phyloP scores from a whole-genome alignment of 2,797 vertebrate genomes.

The Enteromius treurensis region DNA sequence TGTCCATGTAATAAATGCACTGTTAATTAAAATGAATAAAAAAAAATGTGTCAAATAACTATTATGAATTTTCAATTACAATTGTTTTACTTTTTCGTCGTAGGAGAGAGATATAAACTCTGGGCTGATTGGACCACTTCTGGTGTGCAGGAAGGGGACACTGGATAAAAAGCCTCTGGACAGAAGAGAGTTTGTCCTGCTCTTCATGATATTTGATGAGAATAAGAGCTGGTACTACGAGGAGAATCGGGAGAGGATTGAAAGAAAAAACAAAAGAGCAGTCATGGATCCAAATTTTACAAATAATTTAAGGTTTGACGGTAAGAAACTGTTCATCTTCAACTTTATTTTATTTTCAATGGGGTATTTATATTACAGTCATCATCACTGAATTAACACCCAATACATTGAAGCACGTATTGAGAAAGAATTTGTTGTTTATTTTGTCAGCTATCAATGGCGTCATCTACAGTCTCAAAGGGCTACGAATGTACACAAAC shows the following conservation, averaged over 20 bases:
- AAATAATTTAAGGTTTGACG: slow-evolving; percentile 83
- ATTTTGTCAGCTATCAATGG: slow-evolving; percentile 89
- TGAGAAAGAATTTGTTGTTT: neutral
- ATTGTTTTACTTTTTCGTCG: slow-evolving; percentile 41
- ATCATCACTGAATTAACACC: neutral
- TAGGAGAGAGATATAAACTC: slow-evolving; percentile 93
- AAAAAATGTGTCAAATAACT: neutral
- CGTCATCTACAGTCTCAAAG: slow-evolving; percentile 85
- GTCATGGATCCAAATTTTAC: slow-evolving; percentile 59
- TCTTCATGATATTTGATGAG: slow-evolving; percentile 96
- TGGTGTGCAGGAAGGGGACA: slow-evolving; percentile 87
- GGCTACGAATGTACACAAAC: slow-evolving; percentile 89
- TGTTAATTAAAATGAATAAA: neutral
- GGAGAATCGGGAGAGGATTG: slow-evolving; percentile 70
- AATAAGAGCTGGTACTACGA: slow-evolving; percentile 94
- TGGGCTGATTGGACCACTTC: slow-evolving; percentile 91
- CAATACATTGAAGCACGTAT: neutral
- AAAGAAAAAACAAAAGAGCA: slow-evolving; percentile 67
- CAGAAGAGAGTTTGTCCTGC: slow-evolving; percentile 83
- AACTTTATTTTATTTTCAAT: neutral
- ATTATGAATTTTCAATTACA: slow-evolving; percentile 1
- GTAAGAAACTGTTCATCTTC: slow-evolving; percentile 72
- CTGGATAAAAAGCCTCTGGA: slow-evolving; percentile 65
- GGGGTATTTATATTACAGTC: neutral
- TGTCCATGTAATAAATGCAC: neutral